Percentiles rank a stretch among this genome's conserved stretches.
Conservation (phyloP, 2,888 invertebrate genomes). For the Morpho deidamia region DNA sequence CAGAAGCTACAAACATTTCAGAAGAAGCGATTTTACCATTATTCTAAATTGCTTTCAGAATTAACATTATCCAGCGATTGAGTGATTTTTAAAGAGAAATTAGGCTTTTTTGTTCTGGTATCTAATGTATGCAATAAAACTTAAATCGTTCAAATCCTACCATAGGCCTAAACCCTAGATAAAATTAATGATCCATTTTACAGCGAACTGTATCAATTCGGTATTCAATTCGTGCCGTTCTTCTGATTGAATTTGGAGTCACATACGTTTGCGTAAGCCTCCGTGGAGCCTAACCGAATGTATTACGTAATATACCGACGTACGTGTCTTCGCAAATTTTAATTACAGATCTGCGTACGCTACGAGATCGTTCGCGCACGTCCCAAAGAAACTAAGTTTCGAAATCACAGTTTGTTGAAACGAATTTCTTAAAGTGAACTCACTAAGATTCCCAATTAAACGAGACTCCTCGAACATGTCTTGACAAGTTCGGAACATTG, state of each 20-base stretch:
- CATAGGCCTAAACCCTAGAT: constrained; percentile 25
- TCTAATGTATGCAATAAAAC: constrained; percentile 11
- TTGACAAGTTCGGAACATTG: not conserved
- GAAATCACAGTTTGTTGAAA: constrained; percentile 49
- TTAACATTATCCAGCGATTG: not conserved
- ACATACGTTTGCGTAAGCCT: constrained; percentile 25
- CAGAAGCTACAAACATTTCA: no score
- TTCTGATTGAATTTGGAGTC: constrained; percentile 27
- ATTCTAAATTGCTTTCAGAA: not conserved
- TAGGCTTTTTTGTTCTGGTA: constrained; percentile 2
- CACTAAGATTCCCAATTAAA: constrained; percentile 73
- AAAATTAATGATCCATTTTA: constrained; percentile 28
- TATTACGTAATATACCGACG: constrained; percentile 41
- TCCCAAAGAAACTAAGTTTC: constrained; percentile 38
- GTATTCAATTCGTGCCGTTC: constrained; percentile 26
- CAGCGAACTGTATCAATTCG: constrained; percentile 24
- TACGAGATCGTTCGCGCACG: constrained; percentile 20
- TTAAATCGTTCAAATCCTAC: constrained; percentile 16
- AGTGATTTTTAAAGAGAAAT: not conserved
- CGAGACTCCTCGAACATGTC: constrained; percentile 63
- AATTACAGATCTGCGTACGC: constrained; percentile 27
- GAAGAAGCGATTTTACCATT: not conserved
- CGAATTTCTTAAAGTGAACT: constrained; percentile 67
- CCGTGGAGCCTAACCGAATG: constrained; percentile 11
- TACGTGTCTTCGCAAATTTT: constrained; percentile 36